A percentile compares a stretch with the other conserved stretches of the same genome.
phyloP scores from a whole-genome alignment of 2,797 vertebrate species.

The Xyrichtys novacula region DNA sequence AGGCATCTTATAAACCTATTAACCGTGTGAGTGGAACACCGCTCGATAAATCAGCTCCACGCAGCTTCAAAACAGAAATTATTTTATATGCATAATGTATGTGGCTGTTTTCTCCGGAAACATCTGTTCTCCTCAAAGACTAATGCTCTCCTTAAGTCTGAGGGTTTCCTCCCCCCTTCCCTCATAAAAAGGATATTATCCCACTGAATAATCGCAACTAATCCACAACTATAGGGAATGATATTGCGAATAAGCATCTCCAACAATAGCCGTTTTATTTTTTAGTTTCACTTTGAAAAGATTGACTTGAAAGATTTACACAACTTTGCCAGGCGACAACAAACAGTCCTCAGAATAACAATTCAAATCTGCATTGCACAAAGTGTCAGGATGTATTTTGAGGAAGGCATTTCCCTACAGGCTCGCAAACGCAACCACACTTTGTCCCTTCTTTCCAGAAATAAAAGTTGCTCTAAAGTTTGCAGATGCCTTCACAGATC shows the following conservation, averaged over 20 bases:
- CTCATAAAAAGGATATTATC: constrained; percentile 83
- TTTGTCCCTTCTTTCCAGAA: constrained; percentile 52
- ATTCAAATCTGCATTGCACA: constrained; percentile 35
- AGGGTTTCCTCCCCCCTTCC: constrained; percentile 22
- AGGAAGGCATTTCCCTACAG: constrained; percentile 43
- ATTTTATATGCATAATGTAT: constrained; percentile 92
- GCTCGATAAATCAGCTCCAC: constrained; percentile 89
- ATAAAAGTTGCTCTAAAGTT: constrained; percentile 47
- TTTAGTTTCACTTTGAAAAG: constrained; percentile 35
- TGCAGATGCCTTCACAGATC: constrained; percentile 34
- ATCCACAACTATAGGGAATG: constrained; percentile 61
- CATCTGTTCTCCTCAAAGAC: constrained; percentile 90
- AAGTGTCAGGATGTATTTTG: constrained; percentile 52
- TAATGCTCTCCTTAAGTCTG: constrained; percentile 85
- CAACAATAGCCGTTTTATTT: constrained; percentile 44
- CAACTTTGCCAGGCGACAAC: constrained; percentile 29
- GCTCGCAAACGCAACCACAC: constrained; percentile 14
- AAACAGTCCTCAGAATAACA: constrained; percentile 42
- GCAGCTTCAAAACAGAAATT: constrained; percentile 88
- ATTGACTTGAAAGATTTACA: constrained; percentile 21
- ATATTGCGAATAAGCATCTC: constrained; percentile 43
- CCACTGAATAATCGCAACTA: constrained; percentile 80
- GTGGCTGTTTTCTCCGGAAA: constrained; percentile 87
- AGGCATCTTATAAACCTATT: constrained; percentile 92
- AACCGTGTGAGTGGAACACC: constrained; percentile 86